Conservation (phyloP, 2,888 invertebrate genomes). For the Zonitis immaculata region DNA sequence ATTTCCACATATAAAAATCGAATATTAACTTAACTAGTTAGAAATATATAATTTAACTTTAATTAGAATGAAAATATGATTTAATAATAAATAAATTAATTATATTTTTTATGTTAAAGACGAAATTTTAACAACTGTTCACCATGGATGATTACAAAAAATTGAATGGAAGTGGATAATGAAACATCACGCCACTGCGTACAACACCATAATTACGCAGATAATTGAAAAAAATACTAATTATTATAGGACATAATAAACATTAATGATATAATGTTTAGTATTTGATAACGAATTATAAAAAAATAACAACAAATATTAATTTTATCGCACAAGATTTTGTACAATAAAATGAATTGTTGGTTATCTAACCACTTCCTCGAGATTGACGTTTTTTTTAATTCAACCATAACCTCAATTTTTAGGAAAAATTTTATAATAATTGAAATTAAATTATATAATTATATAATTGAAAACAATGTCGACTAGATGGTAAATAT, state of each 20-base stretch:
- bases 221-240: neutral
- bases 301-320: no score
- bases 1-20: neutral
- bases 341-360: neutral
- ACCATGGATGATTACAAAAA: neutral
- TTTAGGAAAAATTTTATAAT: neutral
- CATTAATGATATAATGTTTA: no score
- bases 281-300: no score
- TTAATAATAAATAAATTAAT: neutral
- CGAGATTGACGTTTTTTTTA: neutral
- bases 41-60: neutral
- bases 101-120: neutral
- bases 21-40: neutral
- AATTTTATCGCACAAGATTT: no score
- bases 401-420: neutral
- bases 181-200: neutral
- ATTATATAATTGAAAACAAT: slow-evolving; percentile 1
- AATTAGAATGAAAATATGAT: neutral
- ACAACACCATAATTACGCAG: neutral
- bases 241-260: no score
- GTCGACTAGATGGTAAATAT: slow-evolving; percentile 13
- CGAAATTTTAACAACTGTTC: neutral
- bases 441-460: neutral
- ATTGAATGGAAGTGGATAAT: neutral
- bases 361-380: neutral